Percentiles rank a stretch among this genome's conserved stretches.
These are phyloP conservation scores for Tenebrio molitor DNA, from an alignment of 1,140 invertebrate genomes.

Conservation along the genomic window DNA sequence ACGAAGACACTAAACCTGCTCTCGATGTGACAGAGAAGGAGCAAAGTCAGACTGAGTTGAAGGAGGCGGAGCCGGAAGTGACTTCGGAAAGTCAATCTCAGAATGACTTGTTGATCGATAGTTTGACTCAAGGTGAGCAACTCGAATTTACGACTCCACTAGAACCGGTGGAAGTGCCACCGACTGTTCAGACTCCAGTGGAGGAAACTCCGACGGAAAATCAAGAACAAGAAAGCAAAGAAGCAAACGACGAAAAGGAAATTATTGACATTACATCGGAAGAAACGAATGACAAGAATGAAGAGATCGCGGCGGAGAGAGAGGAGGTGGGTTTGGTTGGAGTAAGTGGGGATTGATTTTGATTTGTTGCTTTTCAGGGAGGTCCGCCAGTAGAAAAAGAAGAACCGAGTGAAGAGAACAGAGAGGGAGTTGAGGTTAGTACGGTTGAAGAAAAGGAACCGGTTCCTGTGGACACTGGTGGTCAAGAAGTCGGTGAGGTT, in stretches of 20 bases:
- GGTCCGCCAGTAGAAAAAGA: background rate
- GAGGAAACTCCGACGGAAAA: too few species aligned
- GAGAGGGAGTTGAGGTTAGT: constrained; percentile 27
- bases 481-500: too few species aligned
- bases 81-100: too few species aligned
- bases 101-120: constrained; percentile 7
- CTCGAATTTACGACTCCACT: constrained; percentile 1
- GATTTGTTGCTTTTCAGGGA: too few species aligned
- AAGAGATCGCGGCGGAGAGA: too few species aligned
- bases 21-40: constrained; percentile 35
- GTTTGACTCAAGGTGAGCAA: constrained; percentile 18
- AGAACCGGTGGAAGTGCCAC: constrained; percentile 18
- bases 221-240: too few species aligned
- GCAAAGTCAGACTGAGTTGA: constrained; percentile 55
- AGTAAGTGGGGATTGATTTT: too few species aligned
- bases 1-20: constrained; percentile 52
- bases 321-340: too few species aligned
- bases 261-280: too few species aligned
- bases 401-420: background rate
- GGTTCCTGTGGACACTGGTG: too few species aligned
- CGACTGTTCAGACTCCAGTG: background rate
- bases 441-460: background rate
- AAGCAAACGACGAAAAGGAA: too few species aligned
- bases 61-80: constrained; percentile 54
- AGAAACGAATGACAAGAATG: too few species aligned